Conservation (phyloP, 2,113 vertebrate genomes). For the Budorcas taxicolor region DNA sequence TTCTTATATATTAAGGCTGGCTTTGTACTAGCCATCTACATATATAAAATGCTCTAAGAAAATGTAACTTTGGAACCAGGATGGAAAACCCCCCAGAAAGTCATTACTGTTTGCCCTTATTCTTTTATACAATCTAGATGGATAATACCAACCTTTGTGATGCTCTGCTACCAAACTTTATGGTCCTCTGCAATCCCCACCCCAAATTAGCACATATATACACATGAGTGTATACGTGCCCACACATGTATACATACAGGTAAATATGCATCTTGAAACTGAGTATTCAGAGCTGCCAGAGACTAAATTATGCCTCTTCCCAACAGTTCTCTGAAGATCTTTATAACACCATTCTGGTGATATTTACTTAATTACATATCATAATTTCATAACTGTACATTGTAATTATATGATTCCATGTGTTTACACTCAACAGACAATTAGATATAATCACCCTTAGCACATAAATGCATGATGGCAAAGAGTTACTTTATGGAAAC, state of each 20-base stretch:
- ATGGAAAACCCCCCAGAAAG: background rate
- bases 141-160: background rate
- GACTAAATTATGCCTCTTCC: background rate
- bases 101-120: background rate
- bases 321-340: constrained; percentile 24
- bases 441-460: constrained; percentile 50
- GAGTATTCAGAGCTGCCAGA: background rate
- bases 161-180: background rate
- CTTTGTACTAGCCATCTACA: background rate
- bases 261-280: background rate
- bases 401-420: constrained; percentile 57
- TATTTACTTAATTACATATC: constrained; percentile 57
- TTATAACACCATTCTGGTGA: constrained; percentile 20
- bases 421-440: constrained; percentile 52
- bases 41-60: background rate
- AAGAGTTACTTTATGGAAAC: constrained; percentile 21
- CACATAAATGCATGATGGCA: constrained; percentile 21
- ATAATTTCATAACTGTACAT: constrained; percentile 41
- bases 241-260: background rate
- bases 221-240: background rate
- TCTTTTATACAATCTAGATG: background rate
- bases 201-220: background rate
- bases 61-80: background rate
- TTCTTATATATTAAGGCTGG: background rate
- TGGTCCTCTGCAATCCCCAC: background rate